Conservation (phyloP, 2,113 vertebrate genomes). For the Cephalopholis sonnerati region DNA sequence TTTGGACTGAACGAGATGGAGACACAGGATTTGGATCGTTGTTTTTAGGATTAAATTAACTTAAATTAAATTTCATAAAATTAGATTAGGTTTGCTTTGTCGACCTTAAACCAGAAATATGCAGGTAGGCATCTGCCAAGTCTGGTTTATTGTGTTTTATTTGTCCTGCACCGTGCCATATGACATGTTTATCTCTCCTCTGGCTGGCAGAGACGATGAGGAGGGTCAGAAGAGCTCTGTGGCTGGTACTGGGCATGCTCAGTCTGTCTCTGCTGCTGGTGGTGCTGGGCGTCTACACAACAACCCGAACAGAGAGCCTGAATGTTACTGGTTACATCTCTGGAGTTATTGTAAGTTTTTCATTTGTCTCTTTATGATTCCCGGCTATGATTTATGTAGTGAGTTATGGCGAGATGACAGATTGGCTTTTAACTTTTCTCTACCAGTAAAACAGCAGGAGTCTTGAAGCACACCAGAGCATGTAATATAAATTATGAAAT, state of each 20-base stretch:
- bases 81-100: neutral
- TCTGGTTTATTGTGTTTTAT: neutral
- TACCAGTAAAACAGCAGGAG: neutral
- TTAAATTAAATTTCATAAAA: neutral
- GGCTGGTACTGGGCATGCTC: conserved; percentile 78
- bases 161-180: neutral
- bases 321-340: conserved; percentile 78
- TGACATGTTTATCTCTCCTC: conserved; percentile 18
- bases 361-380: neutral
- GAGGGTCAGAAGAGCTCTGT: conserved; percentile 66
- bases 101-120: neutral
- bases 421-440: neutral
- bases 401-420: neutral
- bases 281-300: conserved; percentile 77
- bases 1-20: neutral
- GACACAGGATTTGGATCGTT: neutral
- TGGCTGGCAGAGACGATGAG: conserved; percentile 54
- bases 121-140: neutral
- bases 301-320: conserved; percentile 79
- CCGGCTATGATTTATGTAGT: neutral
- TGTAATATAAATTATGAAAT: conserved; percentile 14
- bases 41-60: neutral
- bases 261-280: conserved; percentile 78
- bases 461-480: neutral
- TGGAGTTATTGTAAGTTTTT: conserved; percentile 78